Base-by-base conservation (phyloP, 1,140 invertebrate species). In the Bacillus rossius region DNA sequence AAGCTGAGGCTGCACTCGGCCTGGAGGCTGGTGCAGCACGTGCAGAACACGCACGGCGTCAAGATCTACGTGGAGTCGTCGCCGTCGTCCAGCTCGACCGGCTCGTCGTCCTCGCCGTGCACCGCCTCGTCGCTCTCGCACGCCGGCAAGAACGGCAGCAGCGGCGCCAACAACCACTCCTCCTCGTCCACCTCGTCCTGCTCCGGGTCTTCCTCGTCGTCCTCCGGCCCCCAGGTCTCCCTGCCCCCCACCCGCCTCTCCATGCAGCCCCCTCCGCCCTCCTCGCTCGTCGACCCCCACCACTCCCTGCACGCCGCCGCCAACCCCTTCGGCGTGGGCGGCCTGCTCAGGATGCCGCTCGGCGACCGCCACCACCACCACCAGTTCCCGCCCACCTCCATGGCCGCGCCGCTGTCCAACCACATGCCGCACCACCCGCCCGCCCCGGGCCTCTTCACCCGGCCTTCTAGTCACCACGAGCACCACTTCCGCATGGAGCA, bases 1-100 rank as follows among this genome's bases (percentile, higher is more conserved):
- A 94, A 94, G 64, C 86, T 89, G 52, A 84, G 90, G 41, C 84
- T 92, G 51, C 84, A 87, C 63, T 96, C 94, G 20, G 94, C 96
- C 0, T 99, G 95, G 95, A 82, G 86, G 43, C 79, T 99, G 60
- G 82, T 98, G 10, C 94, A 97, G 72, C 96, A 98, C 71, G 94
- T 91, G 16, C 95, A 98, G 74, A 89, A 89, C 63, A 84, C 87
- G 47, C 95, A 98, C 72, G 94, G 94, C 17, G 87, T 96, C 58
- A 91, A 94, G 71, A 92, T 98, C 64, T 98, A 96, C 76, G 82
- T 89, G 23, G 88, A 92, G 60, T 74, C 77, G 37, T 77, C 80
- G 55, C 78, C 82, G 8, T 73, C 75, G 14, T 73, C 74, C 10
- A 64, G 60, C 17, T 64, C 61, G n/a, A 54, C 61, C 0, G 60